These are phyloP conservation scores for Zophobas morio DNA, from an alignment of 1,140 invertebrate species.

Conservation along the genomic window DNA sequence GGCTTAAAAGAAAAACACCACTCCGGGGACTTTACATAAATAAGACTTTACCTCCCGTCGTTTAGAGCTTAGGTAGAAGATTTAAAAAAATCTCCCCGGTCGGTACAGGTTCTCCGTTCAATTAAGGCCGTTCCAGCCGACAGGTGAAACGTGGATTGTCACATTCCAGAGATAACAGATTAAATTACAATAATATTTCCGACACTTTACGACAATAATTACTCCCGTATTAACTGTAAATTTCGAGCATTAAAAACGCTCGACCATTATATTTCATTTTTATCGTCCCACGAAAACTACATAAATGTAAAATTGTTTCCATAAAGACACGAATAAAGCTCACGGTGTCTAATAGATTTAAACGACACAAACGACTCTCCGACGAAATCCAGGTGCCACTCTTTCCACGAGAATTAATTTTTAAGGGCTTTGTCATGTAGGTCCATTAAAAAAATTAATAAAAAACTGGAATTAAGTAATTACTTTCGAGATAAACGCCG, in stretches of 20 bases:
- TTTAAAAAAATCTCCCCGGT: constrained; percentile 39
- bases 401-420: constrained; percentile 28
- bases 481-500: constrained; percentile 13
- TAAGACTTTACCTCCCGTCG: constrained; percentile 39
- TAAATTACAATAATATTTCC: constrained; percentile 47
- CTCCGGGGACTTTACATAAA: constrained; percentile 35
- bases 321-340: constrained; percentile 36
- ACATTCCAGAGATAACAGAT: constrained; percentile 47
- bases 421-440: constrained; percentile 34
- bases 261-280: constrained; percentile 35
- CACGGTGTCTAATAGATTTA: constrained; percentile 27
- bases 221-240: constrained; percentile 43
- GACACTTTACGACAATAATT: constrained; percentile 46
- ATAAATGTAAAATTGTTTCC: constrained; percentile 34
- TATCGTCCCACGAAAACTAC: constrained; percentile 38
- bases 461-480: constrained; percentile 28
- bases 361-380: constrained; percentile 21
- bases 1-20: constrained; percentile 42
- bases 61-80: constrained; percentile 30
- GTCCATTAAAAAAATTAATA: constrained; percentile 35
- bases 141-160: constrained; percentile 42
- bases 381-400: constrained; percentile 26
- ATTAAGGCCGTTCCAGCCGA: constrained; percentile 31
- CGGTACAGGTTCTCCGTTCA: constrained; percentile 26
- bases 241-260: constrained; percentile 28